Base-by-base conservation (phyloP, 2,888 invertebrate species). In the Blomia tropicalis region DNA sequence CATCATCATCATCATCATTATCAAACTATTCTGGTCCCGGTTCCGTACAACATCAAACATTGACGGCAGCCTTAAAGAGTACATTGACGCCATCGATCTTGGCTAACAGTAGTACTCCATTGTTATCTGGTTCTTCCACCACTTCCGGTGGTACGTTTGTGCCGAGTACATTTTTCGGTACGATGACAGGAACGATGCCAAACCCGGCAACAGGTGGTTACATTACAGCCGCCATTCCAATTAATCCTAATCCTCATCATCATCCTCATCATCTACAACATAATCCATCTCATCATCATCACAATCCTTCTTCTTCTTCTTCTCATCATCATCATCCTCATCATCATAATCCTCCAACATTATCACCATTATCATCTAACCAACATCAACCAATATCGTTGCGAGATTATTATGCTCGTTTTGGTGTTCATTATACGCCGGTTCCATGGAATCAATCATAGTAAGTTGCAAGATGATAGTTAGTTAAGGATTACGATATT, bases 371-470 rank as follows among this genome's bases (percentile, higher is more conserved):
- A n/a, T n/a, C n/a, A n/a, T n/a, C n/a, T n/a, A n/a, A n/a, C n/a
- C n/a, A n/a, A n/a, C n/a, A n/a, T n/a, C n/a, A n/a, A n/a, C 30
- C 53, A 7, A 51, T 56, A n/a, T 43, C 56, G 22, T 22, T 30
- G 22, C 25, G 43, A n/a, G 58, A 58, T 14, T 32, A 23, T 23
- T 56, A 58, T 30, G 58, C 58, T 25, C 47, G 14, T 1, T 62
- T 58, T 4, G 43, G 29, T 27, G 62, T 62, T 1, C 30, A 63
- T 19, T 63, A 63, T 4, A 62, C 19, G 22, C 62, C 64, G 3
- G 54, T 43, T 2, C 58, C 66, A 29, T 66, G 66, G 66, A 66
- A 65, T 17, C 66, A 66, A 41, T 64, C 66, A 14, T 66, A 63
- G 66, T 66, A 60, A 62, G 66, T 66, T 19, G 7, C 44, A 2